These are phyloP conservation scores for Agrypnia vestita DNA, from an alignment of 1,140 invertebrate species.

Conservation along the genomic window DNA sequence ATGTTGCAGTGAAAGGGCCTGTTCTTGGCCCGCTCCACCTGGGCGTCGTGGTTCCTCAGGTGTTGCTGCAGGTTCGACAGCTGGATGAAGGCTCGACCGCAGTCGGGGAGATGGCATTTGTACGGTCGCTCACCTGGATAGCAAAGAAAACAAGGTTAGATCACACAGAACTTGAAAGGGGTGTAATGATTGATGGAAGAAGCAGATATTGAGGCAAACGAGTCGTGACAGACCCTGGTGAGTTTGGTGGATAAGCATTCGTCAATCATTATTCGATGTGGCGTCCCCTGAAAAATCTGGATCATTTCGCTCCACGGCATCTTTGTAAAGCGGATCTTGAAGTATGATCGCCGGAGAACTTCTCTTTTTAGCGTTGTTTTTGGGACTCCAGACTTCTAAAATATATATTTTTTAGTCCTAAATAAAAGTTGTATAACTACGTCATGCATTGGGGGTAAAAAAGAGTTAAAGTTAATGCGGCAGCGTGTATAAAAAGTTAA, in stretches of 20 bases:
- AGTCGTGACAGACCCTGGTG: too few species aligned
- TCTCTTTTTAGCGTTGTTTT: too few species aligned
- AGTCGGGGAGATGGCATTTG: slow-evolving; percentile 96
- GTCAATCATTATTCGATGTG: too few species aligned
- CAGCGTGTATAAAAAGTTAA: slow-evolving; percentile 34
- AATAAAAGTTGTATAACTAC: background rate
- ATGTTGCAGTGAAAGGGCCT: slow-evolving; percentile 96
- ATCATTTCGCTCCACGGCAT: background rate
- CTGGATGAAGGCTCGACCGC: slow-evolving; percentile 96
- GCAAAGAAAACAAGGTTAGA: slow-evolving; percentile 63
- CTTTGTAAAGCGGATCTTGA: too few species aligned
- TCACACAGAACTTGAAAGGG: slow-evolving; percentile 54
- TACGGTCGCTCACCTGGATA: slow-evolving; percentile 95
- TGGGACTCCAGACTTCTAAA: too few species aligned
- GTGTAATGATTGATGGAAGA: slow-evolving; percentile 52
- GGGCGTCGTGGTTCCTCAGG: slow-evolving; percentile 95
- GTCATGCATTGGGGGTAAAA: slow-evolving; percentile 4
- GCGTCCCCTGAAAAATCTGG: background rate
- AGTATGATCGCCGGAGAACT: too few species aligned
- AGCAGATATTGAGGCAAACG: background rate
- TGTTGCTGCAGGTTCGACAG: slow-evolving; percentile 98
- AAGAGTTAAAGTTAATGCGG: slow-evolving; percentile 27
- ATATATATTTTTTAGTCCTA: background rate
- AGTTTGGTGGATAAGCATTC: background rate
- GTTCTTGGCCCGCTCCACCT: slow-evolving; percentile 95